Percentiles rank a stretch among this genome's conserved stretches.
phyloP scores from a whole-genome alignment of 2,888 invertebrate genomes.

The Tetropium fuscum region DNA sequence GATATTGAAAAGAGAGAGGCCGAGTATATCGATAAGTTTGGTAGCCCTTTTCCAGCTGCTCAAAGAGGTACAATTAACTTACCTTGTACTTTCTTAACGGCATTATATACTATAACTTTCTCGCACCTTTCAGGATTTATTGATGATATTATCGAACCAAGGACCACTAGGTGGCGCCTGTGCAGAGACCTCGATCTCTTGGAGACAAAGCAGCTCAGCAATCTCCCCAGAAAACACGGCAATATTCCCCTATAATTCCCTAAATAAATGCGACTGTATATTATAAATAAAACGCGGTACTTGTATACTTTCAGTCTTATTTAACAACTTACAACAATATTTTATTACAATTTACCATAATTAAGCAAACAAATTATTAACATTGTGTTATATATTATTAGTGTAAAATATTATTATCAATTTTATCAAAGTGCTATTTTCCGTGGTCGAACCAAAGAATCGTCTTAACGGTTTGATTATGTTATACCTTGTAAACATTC shows the following conservation, averaged over 20 bases:
- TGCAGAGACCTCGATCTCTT: constrained; percentile 70
- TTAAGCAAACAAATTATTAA: constrained; percentile 47
- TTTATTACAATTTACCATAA: constrained; percentile 52
- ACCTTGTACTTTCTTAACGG: no score
- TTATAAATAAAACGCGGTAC: constrained; percentile 24
- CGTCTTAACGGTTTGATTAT: constrained; percentile 52
- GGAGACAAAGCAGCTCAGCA: constrained; percentile 68
- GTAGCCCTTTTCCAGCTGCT: constrained; percentile 76
- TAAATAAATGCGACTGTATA: no score
- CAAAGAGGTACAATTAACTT: constrained; percentile 66
- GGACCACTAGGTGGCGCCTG: constrained; percentile 70
- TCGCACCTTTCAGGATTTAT: no score
- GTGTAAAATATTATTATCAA: constrained; percentile 50
- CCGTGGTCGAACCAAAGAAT: constrained; percentile 46
- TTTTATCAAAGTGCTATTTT: constrained; percentile 49
- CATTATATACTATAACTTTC: no score
- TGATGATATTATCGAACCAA: constrained; percentile 76
- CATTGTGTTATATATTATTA: constrained; percentile 46
- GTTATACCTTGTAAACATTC: constrained; percentile 50
- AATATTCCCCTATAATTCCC: constrained; percentile 75
- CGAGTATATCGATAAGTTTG: constrained; percentile 75
- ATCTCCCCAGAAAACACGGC: constrained; percentile 76
- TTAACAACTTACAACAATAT: constrained; percentile 58
- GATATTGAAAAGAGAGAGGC: constrained; percentile 69
- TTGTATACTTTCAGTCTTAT: constrained; percentile 55